Evolutionary conservation across 2,797 vertebrate genomes (phyloP), one percentile per base, ranked within the genome.

Genomic region (Coregonus ussuriensis): DNA sequence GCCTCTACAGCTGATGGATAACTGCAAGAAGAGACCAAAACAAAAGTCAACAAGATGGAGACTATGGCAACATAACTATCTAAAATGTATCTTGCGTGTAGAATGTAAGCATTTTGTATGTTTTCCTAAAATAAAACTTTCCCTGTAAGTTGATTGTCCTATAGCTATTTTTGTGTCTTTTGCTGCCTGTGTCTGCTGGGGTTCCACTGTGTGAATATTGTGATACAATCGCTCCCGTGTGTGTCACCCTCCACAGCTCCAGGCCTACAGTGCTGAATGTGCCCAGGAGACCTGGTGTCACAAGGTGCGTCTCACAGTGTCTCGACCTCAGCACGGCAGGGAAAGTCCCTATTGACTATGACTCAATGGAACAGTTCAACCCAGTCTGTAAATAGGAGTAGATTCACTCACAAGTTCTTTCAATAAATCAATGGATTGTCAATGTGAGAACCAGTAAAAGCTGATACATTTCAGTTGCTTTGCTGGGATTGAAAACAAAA

Each of bases 321-420:
- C 54, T 56, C 54, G 1, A 6, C 54, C 16, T 56, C 59, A 21
- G 6, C 59, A 4, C 21, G 7, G n/a, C 9, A 25, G 9, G 59
- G 59, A 13, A 63, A 29, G 41, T 47, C 41, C 41, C 41, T 47
- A 11, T 9, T 21, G 11, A 63, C 59, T 6, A 25, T 63, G 59
- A 63, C 59, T 63, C 59, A 63, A 21, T 62, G n/a, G 59, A 62
- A 62, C n/a, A 62, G 15, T 62, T 62, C n/a, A 62, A 25, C 59
- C 59, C 59, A 62, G 6, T 9, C n/a, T 62, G 9, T 7, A 25
- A 25, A 63, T 9, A 21, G 59, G 59, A 59, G n/a, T 18, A 59
- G 56, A 59, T 3, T 47, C 41, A 47, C 41, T 47, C 41, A 47
- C 41, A 47, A 47, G 41, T 47, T 47, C 41, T 18, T n/a, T n/a